Percentiles rank a stretch among this genome's conserved stretches.
phyloP scores from a whole-genome alignment of 2,797 vertebrate genomes.

The Oreochromis mossambicus region DNA sequence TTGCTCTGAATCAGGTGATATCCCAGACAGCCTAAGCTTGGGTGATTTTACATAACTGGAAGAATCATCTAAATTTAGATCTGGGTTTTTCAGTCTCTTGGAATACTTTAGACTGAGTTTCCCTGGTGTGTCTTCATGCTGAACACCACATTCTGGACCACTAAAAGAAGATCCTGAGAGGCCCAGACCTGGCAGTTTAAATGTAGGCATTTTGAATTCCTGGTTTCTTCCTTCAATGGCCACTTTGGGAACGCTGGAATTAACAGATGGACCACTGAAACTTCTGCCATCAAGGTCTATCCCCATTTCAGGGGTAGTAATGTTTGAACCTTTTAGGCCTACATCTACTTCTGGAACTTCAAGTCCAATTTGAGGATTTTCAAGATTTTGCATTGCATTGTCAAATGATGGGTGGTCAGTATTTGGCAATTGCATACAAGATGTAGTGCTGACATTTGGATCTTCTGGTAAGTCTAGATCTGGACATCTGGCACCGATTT shows the following conservation, averaged over 20 bases:
- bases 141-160: slow-evolving; percentile 11
- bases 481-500: neutral
- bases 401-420: neutral
- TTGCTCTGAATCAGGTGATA: slow-evolving; percentile 3
- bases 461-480: slow-evolving; percentile 5
- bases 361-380: slow-evolving; percentile 7
- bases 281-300: slow-evolving; percentile 12
- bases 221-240: slow-evolving; percentile 32
- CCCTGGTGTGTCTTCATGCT: neutral
- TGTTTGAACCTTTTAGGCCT: slow-evolving; percentile 1
- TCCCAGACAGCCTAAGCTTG: slow-evolving; percentile 21
- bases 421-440: slow-evolving; percentile 3
- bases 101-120: slow-evolving; percentile 37
- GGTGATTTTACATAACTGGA: slow-evolving; percentile 14
- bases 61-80: slow-evolving; percentile 47
- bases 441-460: neutral
- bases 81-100: slow-evolving; percentile 42
- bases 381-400: slow-evolving; percentile 4
- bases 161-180: slow-evolving; percentile 20
- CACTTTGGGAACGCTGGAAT: slow-evolving; percentile 24
- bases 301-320: neutral
- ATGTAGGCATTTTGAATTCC: slow-evolving; percentile 49
- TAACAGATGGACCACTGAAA: slow-evolving; percentile 18
- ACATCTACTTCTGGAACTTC: slow-evolving; percentile 3
- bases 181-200: slow-evolving; percentile 42